These are phyloP conservation scores for Operophtera brumata DNA, from an alignment of 2,888 invertebrate species.

Conservation along the genomic window DNA sequence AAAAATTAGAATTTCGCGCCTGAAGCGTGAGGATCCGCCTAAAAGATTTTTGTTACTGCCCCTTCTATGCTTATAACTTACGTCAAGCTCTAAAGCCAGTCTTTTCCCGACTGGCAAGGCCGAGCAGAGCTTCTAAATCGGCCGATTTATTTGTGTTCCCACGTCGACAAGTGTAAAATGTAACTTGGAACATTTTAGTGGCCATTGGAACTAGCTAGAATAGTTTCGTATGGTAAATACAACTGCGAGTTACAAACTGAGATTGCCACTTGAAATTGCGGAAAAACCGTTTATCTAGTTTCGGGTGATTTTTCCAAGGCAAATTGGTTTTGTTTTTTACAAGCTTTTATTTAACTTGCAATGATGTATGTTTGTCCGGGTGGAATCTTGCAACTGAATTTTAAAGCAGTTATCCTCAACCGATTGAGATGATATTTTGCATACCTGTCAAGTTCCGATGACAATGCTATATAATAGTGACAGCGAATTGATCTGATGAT, in stretches of 20 bases:
- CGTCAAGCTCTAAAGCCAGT: constrained; percentile 30
- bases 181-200: constrained; percentile 58
- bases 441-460: too few relatives aligned
- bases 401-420: too few relatives aligned
- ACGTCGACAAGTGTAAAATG: constrained; percentile 56
- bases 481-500: too few relatives aligned
- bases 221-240: constrained; percentile 45
- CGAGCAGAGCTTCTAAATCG: constrained; percentile 52
- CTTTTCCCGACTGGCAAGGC: constrained; percentile 23
- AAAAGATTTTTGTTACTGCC: too few relatives aligned
- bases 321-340: constrained; percentile 24
- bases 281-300: constrained; percentile 24
- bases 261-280: constrained; percentile 28
- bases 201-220: constrained; percentile 50
- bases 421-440: too few relatives aligned
- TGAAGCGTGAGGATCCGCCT: too few relatives aligned
- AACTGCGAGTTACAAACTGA: constrained; percentile 27
- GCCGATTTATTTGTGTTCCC: constrained; percentile 59
- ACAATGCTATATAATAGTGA: too few relatives aligned
- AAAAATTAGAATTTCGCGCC: too few relatives aligned
- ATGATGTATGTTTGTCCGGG: too few relatives aligned
- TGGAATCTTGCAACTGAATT: too few relatives aligned
- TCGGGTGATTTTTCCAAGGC: constrained; percentile 15
- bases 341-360: too few relatives aligned
- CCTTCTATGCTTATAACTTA: constrained; percentile 1